Base-by-base conservation (phyloP, 2,113 vertebrate species). In the Arvicanthis niloticus region DNA sequence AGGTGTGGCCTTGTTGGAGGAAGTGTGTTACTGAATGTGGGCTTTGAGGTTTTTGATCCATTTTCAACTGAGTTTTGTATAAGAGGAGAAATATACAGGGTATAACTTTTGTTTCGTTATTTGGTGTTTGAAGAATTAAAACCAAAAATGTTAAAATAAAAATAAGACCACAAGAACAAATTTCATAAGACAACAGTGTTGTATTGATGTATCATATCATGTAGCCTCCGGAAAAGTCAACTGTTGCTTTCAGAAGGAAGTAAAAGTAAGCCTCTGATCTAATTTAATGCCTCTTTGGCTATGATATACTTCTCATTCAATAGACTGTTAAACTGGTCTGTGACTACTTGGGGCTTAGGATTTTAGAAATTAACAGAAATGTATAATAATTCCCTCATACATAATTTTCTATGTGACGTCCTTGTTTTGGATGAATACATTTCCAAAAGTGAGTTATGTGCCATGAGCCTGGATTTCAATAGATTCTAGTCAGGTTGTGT, bases 71-170 rank as follows among this genome's bases (percentile, higher is more conserved):
- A 87, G 26, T 87, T 87, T 37, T 51, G 26, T 9, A 37, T 7
- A 87, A 5, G 5, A 67, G 22, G 31, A 51, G 29, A 67, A 22
- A 68, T 48, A 67, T 21, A 11, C 4, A 56, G 9, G 5, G 6
- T 8, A 10, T 51, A 68, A 24, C 5, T 89, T 86, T 82, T 85
- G 13, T 45, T 24, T 75, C 24, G 3, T 75, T 84, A 40, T 56
- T 75, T 96, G 51, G 8, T 24, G 80, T 96, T 53, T 51, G 67
- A 11, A 68, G 68, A 96, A 62, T 75, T 80, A 89, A 94, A 90
- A 87, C 12, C 15, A 15, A 31, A 82, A 88, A 9, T 16, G 67
- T 60, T 65, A 77, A 91, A 91, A 91, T 4, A 22, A 16, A 76
- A 34, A 53, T 68, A 16, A 80, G 51, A 26, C 42, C 4, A 68